Conservation (phyloP, 2,113 vertebrate genomes). For the Coryphaenoides rupestris region DNA sequence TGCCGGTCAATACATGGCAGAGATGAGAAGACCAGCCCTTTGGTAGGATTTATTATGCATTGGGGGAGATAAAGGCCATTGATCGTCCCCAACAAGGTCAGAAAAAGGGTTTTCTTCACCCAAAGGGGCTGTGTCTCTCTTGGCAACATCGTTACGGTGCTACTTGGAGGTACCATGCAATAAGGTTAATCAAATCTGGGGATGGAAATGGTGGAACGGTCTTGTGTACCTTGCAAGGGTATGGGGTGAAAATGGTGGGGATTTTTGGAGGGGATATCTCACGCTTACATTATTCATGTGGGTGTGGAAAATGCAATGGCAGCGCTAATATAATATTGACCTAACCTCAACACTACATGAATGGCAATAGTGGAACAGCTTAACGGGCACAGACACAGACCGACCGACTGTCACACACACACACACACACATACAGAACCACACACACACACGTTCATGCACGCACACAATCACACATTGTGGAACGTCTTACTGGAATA, state of each 20-base stretch:
- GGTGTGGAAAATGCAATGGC: constrained; percentile 66
- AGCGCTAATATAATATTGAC: constrained; percentile 73
- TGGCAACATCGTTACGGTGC: constrained; percentile 57
- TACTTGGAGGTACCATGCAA: constrained; percentile 51
- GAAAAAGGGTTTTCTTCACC: constrained; percentile 55
- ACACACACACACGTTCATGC: constrained; percentile 16
- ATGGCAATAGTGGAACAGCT: constrained; percentile 57
- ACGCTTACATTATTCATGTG: constrained; percentile 70
- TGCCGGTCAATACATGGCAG: constrained; percentile 72
- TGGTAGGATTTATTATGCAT: constrained; percentile 74
- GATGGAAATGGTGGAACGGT: constrained; percentile 50
- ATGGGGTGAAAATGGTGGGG: constrained; percentile 58
- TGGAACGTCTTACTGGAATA: constrained; percentile 57
- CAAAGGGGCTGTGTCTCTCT: constrained; percentile 54
- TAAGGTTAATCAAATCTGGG: constrained; percentile 61
- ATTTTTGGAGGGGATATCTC: constrained; percentile 65
- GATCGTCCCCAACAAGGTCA: constrained; percentile 75
- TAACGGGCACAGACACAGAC: constrained; percentile 30
- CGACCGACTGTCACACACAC: constrained; percentile 13
- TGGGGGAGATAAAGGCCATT: constrained; percentile 75
- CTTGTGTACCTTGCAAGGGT: constrained; percentile 53
- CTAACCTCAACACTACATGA: constrained; percentile 62
- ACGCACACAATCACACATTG: constrained; percentile 8
- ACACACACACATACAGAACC: constrained; percentile 16
- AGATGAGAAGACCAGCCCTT: constrained; percentile 66